Evolutionary conservation across 2,888 invertebrate genomes (phyloP), one percentile per base, ranked within the genome.

Genomic region (Tachina lurida): DNA sequence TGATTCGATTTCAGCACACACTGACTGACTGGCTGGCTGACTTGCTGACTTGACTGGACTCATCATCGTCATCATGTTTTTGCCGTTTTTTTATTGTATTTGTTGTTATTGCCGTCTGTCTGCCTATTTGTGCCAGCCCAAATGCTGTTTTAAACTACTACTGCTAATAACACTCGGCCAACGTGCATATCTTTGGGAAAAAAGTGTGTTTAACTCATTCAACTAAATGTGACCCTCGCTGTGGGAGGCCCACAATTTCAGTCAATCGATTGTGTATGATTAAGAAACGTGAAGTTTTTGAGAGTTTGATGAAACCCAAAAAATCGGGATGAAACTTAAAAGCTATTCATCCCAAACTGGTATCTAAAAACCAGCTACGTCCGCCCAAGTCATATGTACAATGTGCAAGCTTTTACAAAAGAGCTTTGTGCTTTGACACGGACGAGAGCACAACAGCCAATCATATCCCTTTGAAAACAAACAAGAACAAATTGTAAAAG

Each of bases 1-100:
- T 70, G 81, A 86, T 75, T 83, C 78, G 85, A 86, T 75, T 79
- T 58, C 70, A 75, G 78, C 58, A 77, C 81, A 67, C 81, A 83
- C 85, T 84, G 84, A 76, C 68, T 73, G 67, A 39, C 41, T 70
- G 52, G 43, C 56, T 79, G 54, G 62, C 63, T 65, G 63, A 39
- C 43, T 75, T 56, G 85, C 63, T 31, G 31, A 31, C 31, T 31
- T 31, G 31, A 31, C 31, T 31, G 31, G 31, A 31, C 47, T 75
- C 76, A 67, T 84, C 58, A 47, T 85, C 49, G 65, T 84, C 67
- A 67, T 76, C 67, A 63, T 73, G 58, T 77, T 80, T 56, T 84
- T 65, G 63, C 43, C n/a, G 60, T 67, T 73, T 60, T 75, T 67
- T 70, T 71, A 54, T 54, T 78, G 62, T 54, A 56, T 65, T 43